Evolutionary conservation across 2,888 invertebrate species (phyloP), one percentile per base, ranked within the genome.

Genomic region (Piscicola geometra): DNA sequence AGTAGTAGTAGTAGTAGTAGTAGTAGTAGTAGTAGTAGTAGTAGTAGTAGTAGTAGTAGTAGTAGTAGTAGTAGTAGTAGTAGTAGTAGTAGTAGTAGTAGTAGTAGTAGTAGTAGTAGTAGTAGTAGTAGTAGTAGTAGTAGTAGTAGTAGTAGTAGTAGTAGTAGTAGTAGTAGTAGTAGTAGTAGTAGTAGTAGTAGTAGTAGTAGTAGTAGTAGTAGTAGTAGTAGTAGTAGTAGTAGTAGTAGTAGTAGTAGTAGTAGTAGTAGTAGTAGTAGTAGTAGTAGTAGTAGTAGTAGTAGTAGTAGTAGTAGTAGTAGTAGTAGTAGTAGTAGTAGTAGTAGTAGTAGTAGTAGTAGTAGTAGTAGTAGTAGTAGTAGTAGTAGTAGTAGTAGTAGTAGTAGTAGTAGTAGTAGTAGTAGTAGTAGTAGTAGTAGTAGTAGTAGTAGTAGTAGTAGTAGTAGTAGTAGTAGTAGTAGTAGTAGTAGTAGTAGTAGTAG

Each of bases 141-240:
- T 78, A 78, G 50, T 72, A 71, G 33, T 18, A 35, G 72, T 72
- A 72, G 72, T 72, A 72, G 72, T 72, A 68, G 52, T 21, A 18
- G 52, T 52, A 79, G 78, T 72, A 73, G 79, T 67, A 78, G 78
- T 77, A 76, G 78, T 71, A 74, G 71, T 66, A 76, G 78, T 35
- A 60, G 76, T 3, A 77, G 77, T 66, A 77, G 71, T 32, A 75
- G 78, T 32, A 78, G 68, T 21, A 52, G 52, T 52, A 52, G 18
- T 21, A 52, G 52, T 52, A 52, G 18, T 21, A 52, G 52, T 52
- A 52, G 18, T 21, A 52, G 52, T 71, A 75, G 72, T 28, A 75
- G 76, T 12, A 36, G 21, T 78, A 78, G 50, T 72, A 71, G 33
- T 18, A 35, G 72, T 72, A 72, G 72, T 72, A 72, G 72, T 72